Conservation (phyloP, 1,140 invertebrate species). For the Drosophila seguyi region DNA sequence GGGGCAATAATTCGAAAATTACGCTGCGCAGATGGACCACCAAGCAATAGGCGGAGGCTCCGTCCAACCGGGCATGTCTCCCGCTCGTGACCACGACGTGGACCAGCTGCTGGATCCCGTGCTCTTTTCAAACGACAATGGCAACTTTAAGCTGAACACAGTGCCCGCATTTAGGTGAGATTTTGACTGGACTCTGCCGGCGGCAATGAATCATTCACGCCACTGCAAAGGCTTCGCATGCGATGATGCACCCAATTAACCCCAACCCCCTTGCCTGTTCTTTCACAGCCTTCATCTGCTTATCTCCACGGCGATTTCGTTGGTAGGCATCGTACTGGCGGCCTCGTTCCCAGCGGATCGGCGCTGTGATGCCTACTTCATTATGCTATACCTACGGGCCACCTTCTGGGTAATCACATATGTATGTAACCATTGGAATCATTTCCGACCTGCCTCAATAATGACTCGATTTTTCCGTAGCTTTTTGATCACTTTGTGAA, state of each 20-base stretch:
- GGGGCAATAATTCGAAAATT: slow-evolving; percentile 17
- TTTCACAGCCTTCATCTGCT: slow-evolving; percentile 85
- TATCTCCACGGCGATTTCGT: slow-evolving; percentile 87
- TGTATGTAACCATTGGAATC: slow-evolving; percentile 76
- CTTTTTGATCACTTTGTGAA: slow-evolving; percentile 87
- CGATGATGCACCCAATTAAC: slow-evolving; percentile 39
- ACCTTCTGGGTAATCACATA: slow-evolving; percentile 88
- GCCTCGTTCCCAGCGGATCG: slow-evolving; percentile 86
- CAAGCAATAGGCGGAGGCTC: slow-evolving; percentile 43
- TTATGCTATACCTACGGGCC: slow-evolving; percentile 88
- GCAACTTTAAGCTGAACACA: slow-evolving; percentile 78
- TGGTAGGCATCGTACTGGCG: slow-evolving; percentile 87
- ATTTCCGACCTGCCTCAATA: slow-evolving; percentile 46
- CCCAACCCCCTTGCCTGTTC: slow-evolving; percentile 6
- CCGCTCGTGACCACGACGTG: slow-evolving; percentile 38
- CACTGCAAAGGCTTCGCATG: background rate
- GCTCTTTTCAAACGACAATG: slow-evolving; percentile 59
- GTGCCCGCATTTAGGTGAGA: slow-evolving; percentile 81
- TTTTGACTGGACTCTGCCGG: slow-evolving; percentile 1
- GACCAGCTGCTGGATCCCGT: slow-evolving; percentile 67
- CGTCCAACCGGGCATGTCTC: slow-evolving; percentile 32
- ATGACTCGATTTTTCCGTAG: slow-evolving; percentile 68
- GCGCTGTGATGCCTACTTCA: slow-evolving; percentile 89
- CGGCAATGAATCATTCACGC: slow-evolving; percentile 57
- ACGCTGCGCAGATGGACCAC: slow-evolving; percentile 46